These are phyloP conservation scores for Cirrhinus mrigala DNA, from an alignment of 2,797 vertebrate genomes.

Conservation along the genomic window DNA sequence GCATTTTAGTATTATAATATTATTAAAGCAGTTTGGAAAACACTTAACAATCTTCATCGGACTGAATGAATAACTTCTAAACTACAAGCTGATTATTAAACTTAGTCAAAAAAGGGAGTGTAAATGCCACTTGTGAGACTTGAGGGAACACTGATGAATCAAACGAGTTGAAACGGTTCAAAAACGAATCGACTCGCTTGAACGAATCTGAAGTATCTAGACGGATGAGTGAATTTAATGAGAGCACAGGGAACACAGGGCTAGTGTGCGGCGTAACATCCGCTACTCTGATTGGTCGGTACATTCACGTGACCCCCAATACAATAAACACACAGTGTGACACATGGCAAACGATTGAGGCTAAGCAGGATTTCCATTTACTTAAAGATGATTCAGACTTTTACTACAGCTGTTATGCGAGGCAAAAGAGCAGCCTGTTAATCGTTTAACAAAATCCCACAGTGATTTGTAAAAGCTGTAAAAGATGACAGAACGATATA, in stretches of 20 bases:
- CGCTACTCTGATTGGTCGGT: constrained; percentile 67
- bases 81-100: not conserved
- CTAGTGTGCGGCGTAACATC: constrained; percentile 18
- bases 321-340: constrained; percentile 60
- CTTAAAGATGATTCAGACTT: constrained; percentile 36
- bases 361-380: constrained; percentile 12
- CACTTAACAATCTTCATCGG: not conserved
- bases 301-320: constrained; percentile 69
- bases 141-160: not conserved
- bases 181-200: constrained; percentile 25
- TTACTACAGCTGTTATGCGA: constrained; percentile 5
- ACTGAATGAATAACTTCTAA: not conserved
- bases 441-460: not conserved
- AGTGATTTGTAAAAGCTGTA: not conserved
- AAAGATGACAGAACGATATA: not conserved
- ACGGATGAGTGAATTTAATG: constrained; percentile 30
- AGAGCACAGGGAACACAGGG: constrained; percentile 1
- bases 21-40: not conserved
- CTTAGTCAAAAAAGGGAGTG: not conserved
- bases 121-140: not conserved
- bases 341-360: constrained; percentile 8
- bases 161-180: not conserved
- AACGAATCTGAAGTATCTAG: constrained; percentile 8
- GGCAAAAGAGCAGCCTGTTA: not conserved
- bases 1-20: not conserved